Evolutionary conservation across 2,113 vertebrate species (phyloP).

Genomic region (Neodon shergylaensis): DNA sequence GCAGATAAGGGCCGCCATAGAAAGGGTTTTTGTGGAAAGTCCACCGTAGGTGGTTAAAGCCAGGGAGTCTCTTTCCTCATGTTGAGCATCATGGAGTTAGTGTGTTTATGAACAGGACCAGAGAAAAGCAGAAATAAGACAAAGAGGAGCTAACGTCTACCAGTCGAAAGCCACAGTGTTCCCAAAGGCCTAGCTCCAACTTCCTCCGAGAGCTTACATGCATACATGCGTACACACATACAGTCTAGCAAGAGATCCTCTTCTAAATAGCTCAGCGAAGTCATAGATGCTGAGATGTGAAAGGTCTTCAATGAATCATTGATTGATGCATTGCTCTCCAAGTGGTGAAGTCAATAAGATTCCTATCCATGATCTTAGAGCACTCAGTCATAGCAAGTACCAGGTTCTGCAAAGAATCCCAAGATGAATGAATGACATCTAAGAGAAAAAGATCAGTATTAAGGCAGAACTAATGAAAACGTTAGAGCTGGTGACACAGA

Average conservation of each 20-base stretch:
- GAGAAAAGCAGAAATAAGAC: neutral
- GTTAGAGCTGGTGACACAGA: neutral
- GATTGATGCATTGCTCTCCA: neutral
- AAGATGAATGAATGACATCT: neutral
- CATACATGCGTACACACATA: too few species aligned
- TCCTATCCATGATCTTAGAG: neutral
- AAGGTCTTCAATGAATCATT: neutral
- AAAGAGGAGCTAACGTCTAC: neutral
- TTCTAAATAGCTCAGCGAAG: neutral
- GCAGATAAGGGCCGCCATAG: neutral
- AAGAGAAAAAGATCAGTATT: neutral
- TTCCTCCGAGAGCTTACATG: neutral
- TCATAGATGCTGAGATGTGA: neutral
- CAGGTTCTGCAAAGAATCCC: neutral
- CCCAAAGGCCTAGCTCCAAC: neutral
- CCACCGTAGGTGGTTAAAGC: neutral
- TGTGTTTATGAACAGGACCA: neutral
- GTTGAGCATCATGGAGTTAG: neutral
- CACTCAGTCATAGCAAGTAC: neutral
- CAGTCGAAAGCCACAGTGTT: neutral
- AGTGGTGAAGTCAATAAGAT: neutral
- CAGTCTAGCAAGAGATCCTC: neutral
- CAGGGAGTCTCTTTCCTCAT: neutral
- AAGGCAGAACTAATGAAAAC: neutral
- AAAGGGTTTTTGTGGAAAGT: slow-evolving; percentile 35